Percentiles rank a stretch among this genome's conserved stretches.
Conservation (phyloP, 2,797 vertebrate genomes). For the Pachyuromys duprasi region DNA sequence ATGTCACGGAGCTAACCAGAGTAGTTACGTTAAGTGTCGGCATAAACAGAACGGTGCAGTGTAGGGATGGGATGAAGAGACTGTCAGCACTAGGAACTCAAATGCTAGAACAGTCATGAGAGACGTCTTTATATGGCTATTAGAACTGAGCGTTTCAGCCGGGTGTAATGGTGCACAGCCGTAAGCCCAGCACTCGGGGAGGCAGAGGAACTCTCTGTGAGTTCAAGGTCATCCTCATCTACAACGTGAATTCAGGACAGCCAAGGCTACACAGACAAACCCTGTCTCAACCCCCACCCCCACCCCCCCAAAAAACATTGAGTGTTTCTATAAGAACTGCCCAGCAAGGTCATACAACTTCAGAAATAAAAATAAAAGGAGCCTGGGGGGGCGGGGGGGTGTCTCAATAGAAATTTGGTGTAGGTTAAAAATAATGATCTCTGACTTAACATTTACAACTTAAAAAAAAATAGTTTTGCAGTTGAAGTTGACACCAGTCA, state of each 20-base stretch:
- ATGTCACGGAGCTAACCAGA: not conserved
- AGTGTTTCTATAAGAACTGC: slow-evolving; percentile 5
- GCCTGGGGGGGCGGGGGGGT: not conserved
- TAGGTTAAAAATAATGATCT: slow-evolving; percentile 36
- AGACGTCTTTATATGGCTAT: not conserved
- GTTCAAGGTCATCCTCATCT: too few species aligned
- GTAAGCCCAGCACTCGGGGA: too few species aligned
- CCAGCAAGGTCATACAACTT: not conserved
- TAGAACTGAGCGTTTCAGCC: not conserved
- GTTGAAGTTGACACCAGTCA: not conserved
- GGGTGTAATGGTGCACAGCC: too few species aligned
- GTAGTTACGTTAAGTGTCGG: not conserved
- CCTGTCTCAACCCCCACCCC: too few species aligned
- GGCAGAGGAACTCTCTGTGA: too few species aligned
- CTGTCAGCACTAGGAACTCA: not conserved
- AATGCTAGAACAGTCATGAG: slow-evolving; percentile 17
- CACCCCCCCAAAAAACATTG: too few species aligned
- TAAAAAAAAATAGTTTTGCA: not conserved
- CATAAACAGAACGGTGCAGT: not conserved
- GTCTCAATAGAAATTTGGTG: not conserved
- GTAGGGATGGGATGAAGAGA: not conserved
- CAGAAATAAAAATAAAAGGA: slow-evolving; percentile 3
- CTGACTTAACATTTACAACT: not conserved
- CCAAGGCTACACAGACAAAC: too few species aligned
- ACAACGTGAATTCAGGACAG: too few species aligned